Conservation (phyloP, 2,113 vertebrate species). For the Probosciger aterrimus region DNA sequence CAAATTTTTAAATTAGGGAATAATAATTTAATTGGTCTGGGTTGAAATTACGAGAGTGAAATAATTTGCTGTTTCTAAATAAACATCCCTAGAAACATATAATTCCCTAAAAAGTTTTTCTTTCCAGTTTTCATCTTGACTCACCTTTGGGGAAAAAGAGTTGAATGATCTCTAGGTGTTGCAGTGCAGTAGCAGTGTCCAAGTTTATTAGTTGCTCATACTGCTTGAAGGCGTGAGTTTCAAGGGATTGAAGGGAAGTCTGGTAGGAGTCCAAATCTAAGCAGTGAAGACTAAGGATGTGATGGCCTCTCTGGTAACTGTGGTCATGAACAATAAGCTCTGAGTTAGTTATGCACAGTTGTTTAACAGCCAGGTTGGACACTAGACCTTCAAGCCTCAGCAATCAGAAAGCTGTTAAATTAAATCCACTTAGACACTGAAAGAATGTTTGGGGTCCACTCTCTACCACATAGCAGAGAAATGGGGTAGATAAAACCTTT, state of each 20-base stretch:
- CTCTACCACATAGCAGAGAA: not conserved
- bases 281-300: not conserved
- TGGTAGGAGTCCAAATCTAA: not conserved
- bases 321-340: not conserved
- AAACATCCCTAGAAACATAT: not conserved
- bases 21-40: not conserved
- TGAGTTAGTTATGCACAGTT: not conserved
- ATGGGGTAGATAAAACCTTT: not conserved
- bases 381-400: not conserved
- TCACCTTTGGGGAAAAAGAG: not conserved
- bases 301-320: not conserved
- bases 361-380: not conserved
- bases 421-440: not conserved
- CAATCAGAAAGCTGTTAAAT: not conserved
- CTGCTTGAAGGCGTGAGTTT: not conserved
- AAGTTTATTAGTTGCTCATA: not conserved
- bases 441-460: not conserved
- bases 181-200: not conserved
- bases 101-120: not conserved
- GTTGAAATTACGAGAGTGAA: not conserved
- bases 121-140: not conserved
- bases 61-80: not conserved
- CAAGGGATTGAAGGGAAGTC: not conserved
- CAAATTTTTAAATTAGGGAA: not conserved
- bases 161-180: not conserved